A percentile compares a stretch with the other conserved stretches of the same genome.
Conservation (phyloP, 2,888 invertebrate genomes). For the Coelogynopora nodosa region DNA sequence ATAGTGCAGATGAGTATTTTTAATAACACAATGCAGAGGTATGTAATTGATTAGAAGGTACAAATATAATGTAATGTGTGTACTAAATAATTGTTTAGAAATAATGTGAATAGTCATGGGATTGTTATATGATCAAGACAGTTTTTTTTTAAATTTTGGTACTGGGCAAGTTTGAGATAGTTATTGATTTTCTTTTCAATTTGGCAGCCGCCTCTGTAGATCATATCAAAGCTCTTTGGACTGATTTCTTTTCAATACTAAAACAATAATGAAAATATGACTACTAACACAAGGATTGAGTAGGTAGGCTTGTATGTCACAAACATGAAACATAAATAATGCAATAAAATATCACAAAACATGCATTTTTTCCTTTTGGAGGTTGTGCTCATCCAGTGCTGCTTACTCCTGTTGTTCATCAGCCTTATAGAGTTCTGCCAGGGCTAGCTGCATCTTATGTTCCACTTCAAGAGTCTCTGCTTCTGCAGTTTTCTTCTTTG, state of each 20-base stretch:
- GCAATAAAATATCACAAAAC: background rate
- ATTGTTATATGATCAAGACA: too few relatives aligned
- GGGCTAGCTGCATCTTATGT: background rate
- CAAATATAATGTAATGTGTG: background rate
- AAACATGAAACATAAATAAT: background rate
- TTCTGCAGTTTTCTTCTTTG: too few relatives aligned
- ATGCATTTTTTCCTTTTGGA: constrained; percentile 6
- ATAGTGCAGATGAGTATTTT: background rate
- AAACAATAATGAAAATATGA: background rate
- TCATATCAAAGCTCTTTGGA: background rate
- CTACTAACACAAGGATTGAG: background rate
- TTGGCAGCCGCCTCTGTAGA: background rate
- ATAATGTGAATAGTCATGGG: background rate
- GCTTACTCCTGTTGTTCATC: background rate
- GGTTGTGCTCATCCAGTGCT: background rate
- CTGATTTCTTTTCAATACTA: background rate
- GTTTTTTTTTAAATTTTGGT: background rate
- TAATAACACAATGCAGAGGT: background rate
- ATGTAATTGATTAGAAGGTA: background rate
- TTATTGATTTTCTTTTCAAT: background rate
- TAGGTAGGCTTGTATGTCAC: background rate
- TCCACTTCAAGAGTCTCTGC: background rate
- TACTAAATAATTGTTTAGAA: background rate
- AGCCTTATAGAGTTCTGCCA: background rate
- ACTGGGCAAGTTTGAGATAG: background rate